Base-by-base conservation (phyloP, 2,797 vertebrate genomes). In the Intellagama lesueurii region DNA sequence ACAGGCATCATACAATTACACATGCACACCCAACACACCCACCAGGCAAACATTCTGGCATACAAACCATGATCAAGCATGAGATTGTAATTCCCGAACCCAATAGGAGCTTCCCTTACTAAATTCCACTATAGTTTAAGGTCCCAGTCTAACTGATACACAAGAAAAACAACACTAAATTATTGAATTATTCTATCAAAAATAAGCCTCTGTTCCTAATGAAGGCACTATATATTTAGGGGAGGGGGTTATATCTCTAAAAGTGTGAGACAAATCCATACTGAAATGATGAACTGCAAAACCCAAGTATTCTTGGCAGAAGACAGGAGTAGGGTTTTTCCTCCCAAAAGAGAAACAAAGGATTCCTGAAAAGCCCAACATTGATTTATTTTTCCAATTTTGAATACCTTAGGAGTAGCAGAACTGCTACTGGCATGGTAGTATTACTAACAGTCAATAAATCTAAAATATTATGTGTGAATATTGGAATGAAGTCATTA, bases 401-500 rank as follows among this genome's bases (percentile, higher is more conserved):
- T 97, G 97, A 97, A 97, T 98, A 98, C 96, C 97, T 97, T 97
- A 96, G 95, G 95, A 97, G 95, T 95, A 98, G 97, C 97, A 97
- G 98, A 98, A 98, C 97, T 96, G 97, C 98, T 98, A 98, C 98
- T 96, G 98, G 98, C 98, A 94, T 98, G 97, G 97, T 96, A 98
- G 98, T 98, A 97, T 98, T 98, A 98, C 97, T 98, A 98, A 98
- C 98, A 98, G 98, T 98, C 98, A 98, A 99, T 99, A 99, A 99
- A 99, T 98, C 98, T 98, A 96, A 98, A 98, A 98, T 98, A 99
- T 99, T 99, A 99, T 97, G 98, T 99, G 99, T 98, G 98, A 99
- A 99, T 98, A 98, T 97, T 98, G 96, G 97, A 98, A 97, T 95
- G 97, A 98, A 98, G 97, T 98, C 98, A 98, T 99, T 98, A 99